These are phyloP conservation scores for Drosophila bipectinata DNA, from an alignment of 1,140 invertebrate genomes.

Conservation along the genomic window DNA sequence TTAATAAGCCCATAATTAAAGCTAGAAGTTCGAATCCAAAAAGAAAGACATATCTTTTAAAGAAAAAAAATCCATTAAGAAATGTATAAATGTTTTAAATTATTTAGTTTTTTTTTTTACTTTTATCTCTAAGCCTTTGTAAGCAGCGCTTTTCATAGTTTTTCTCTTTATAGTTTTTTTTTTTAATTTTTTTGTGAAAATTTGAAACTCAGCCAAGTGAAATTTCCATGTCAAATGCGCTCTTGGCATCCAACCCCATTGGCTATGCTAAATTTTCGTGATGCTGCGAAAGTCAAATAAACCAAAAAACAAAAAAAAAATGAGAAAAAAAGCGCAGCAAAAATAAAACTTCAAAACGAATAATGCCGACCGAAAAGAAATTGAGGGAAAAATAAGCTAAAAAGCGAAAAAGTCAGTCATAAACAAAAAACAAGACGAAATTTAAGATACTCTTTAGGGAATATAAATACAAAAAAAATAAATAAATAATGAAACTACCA, in stretches of 20 bases:
- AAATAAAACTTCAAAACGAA: slow-evolving; percentile 58
- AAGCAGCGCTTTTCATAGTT: slow-evolving; percentile 5
- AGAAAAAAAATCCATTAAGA: slow-evolving; percentile 28
- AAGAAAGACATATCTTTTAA: too few species aligned
- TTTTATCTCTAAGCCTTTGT: neutral
- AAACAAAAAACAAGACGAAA: neutral
- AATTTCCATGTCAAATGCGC: slow-evolving; percentile 63
- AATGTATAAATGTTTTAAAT: slow-evolving; percentile 28
- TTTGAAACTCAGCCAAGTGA: slow-evolving; percentile 42
- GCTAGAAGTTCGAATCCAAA: too few species aligned
- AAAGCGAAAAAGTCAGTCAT: neutral
- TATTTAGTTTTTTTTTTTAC: neutral
- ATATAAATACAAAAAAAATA: slow-evolving; percentile 2
- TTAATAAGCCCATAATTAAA: too few species aligned
- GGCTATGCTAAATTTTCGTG: slow-evolving; percentile 72
- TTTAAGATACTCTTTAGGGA: neutral
- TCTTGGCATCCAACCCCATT: slow-evolving; percentile 58
- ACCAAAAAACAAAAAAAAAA: slow-evolving; percentile 18
- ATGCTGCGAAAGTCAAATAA: slow-evolving; percentile 73
- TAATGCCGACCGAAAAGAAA: slow-evolving; percentile 55
- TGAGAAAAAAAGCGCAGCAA: slow-evolving; percentile 4
- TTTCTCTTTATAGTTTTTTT: neutral
- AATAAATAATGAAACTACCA: slow-evolving; percentile 4
- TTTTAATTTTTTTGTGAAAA: slow-evolving; percentile 9
- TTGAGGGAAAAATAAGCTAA: slow-evolving; percentile 40